These are phyloP conservation scores for Odontophorus gujanensis DNA, from an alignment of 2,113 vertebrate species.

Conservation along the genomic window DNA sequence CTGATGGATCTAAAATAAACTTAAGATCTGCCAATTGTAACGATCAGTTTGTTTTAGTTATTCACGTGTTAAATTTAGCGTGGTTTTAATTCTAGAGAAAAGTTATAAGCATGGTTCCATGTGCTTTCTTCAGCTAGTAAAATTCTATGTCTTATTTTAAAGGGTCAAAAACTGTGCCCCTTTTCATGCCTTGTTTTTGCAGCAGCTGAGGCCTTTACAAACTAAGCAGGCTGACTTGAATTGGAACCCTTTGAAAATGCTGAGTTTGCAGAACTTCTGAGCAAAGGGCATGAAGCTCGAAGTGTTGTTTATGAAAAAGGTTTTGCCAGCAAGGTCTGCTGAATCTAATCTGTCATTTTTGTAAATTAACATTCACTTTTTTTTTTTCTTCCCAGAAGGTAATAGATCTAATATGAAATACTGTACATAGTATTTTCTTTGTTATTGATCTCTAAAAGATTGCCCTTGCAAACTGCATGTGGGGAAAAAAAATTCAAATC, in stretches of 20 bases:
- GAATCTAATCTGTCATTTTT: neutral
- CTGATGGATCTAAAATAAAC: neutral
- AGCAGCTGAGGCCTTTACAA: neutral
- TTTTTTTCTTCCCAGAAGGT: neutral
- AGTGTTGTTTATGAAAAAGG: neutral
- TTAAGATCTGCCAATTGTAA: neutral
- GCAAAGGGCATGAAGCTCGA: neutral
- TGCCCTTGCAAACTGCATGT: neutral
- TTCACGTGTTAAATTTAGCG: neutral
- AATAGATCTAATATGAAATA: neutral
- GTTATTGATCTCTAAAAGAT: neutral
- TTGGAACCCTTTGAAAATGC: neutral
- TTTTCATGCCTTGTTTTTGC: neutral
- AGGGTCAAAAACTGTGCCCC: neutral
- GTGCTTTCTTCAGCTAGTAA: neutral
- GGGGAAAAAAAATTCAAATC: neutral
- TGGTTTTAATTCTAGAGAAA: neutral
- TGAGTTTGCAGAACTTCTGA: conserved; percentile 3
- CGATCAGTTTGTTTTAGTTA: neutral
- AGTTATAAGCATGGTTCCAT: neutral
- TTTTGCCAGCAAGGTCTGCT: conserved; percentile 7
- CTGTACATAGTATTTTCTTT: neutral
- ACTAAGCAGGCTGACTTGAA: neutral
- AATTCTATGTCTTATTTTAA: neutral
- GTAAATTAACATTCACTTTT: neutral